Percentiles rank a stretch among this genome's conserved stretches.
Conservation (phyloP, 1,140 invertebrate species). For the Ips nitidus region DNA sequence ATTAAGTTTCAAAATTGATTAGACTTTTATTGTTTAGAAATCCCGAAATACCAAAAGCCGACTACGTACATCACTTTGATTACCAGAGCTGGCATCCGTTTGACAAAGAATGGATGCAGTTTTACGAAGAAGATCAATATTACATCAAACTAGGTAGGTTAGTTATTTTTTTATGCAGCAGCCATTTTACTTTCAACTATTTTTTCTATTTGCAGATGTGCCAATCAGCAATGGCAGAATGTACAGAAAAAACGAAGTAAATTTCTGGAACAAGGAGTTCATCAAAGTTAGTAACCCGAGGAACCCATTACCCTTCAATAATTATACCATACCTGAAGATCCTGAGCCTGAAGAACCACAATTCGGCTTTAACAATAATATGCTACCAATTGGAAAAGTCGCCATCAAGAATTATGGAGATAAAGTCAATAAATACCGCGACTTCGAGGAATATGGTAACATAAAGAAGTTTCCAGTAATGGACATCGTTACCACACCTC, state of each 20-base stretch:
- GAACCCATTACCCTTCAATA: slow-evolving; percentile 24
- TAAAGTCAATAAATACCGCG: neutral
- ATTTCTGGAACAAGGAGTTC: slow-evolving; percentile 72
- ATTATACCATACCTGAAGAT: neutral
- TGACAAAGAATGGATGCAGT: slow-evolving; percentile 78
- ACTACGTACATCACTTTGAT: slow-evolving; percentile 58
- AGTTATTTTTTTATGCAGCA: neutral
- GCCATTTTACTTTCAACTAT: neutral
- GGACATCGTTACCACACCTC: slow-evolving; percentile 6
- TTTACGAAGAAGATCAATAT: slow-evolving; percentile 67
- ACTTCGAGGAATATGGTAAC: neutral
- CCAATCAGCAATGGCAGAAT: slow-evolving; percentile 62
- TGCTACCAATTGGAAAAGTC: neutral
- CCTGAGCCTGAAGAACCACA: neutral
- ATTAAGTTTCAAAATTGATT: neutral
- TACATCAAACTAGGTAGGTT: slow-evolving; percentile 75
- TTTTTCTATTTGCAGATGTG: slow-evolving; percentile 57
- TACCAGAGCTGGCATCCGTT: slow-evolving; percentile 66
- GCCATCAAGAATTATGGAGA: neutral
- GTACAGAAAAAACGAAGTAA: slow-evolving; percentile 66
- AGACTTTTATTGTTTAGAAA: slow-evolving; percentile 60
- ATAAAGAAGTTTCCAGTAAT: neutral
- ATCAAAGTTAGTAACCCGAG: slow-evolving; percentile 58
- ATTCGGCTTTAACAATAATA: slow-evolving; percentile 35
- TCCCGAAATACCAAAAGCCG: slow-evolving; percentile 66